Percentiles rank a stretch among this genome's conserved stretches.
Conservation (phyloP, 2,888 invertebrate genomes). For the Mallateleia sp. region DNA sequence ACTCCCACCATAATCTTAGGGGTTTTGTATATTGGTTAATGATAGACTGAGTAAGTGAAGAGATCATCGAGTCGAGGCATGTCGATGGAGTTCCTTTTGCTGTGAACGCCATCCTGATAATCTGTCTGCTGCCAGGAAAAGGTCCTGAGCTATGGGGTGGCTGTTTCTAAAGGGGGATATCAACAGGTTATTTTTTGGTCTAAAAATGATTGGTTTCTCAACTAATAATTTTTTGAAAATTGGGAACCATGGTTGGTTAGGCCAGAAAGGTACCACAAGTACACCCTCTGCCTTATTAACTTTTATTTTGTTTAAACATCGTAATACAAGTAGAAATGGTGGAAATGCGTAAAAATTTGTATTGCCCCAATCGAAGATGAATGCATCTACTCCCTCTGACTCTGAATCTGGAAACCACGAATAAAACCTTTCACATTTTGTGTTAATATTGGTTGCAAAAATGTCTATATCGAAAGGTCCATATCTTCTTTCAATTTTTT, state of each 20-base stretch:
- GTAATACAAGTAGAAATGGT: not conserved
- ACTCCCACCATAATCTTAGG: slow-evolving; percentile 6
- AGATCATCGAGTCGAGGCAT: not conserved
- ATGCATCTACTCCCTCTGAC: not conserved
- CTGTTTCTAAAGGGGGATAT: not conserved
- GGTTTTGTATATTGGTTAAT: not conserved
- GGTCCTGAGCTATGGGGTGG: too few species aligned
- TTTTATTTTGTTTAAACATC: not conserved
- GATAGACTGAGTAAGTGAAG: not conserved
- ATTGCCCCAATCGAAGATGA: not conserved
- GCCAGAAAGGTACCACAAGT: not conserved
- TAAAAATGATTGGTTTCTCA: not conserved
- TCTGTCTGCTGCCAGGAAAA: not conserved
- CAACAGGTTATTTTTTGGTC: not conserved
- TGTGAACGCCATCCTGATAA: slow-evolving; percentile 6
- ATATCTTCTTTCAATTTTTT: not conserved
- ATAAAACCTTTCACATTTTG: not conserved
- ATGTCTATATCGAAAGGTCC: slow-evolving; percentile 3
- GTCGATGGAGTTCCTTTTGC: not conserved
- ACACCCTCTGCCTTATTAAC: not conserved
- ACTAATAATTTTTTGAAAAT: slow-evolving; percentile 1
- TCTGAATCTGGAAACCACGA: slow-evolving; percentile 2
- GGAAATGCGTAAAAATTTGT: slow-evolving; percentile 22
- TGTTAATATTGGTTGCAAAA: slow-evolving; percentile 3
- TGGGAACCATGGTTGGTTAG: not conserved